Conservation (phyloP, 2,113 vertebrate species). For the Periophthalmus modestus region DNA sequence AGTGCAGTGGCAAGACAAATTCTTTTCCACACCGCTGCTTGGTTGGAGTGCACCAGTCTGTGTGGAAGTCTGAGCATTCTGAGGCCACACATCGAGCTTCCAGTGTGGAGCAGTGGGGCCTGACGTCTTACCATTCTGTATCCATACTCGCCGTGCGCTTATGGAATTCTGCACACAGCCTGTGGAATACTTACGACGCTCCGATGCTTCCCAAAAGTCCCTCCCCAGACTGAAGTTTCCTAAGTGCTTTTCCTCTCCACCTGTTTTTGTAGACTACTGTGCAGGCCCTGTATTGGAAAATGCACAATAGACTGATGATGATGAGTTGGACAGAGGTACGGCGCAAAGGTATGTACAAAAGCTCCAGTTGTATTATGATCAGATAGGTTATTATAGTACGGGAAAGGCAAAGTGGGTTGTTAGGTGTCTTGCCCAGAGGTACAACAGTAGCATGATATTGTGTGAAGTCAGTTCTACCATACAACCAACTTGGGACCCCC, state of each 20-base stretch:
- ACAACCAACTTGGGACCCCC: no score
- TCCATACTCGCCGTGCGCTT: conserved; percentile 22
- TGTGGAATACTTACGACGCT: conserved; percentile 49
- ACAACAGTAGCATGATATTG: not conserved
- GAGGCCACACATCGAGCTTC: conserved; percentile 38
- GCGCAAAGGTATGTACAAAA: not conserved
- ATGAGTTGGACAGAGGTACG: conserved; percentile 4
- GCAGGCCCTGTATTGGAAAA: conserved; percentile 3
- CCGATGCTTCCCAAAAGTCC: conserved; percentile 43
- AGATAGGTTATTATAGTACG: not conserved
- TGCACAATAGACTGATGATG: not conserved
- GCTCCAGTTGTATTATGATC: not conserved
- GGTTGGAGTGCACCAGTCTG: conserved; percentile 33
- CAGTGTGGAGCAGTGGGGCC: conserved; percentile 15
- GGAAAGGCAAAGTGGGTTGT: not conserved
- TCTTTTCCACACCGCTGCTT: conserved; percentile 43
- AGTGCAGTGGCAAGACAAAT: conserved; percentile 33
- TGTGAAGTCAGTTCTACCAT: no score
- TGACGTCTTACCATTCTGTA: conserved; percentile 33
- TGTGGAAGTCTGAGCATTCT: conserved; percentile 19
- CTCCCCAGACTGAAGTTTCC: conserved; percentile 46
- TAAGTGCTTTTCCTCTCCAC: conserved; percentile 51
- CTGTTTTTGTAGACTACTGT: conserved; percentile 55
- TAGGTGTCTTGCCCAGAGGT: not conserved
- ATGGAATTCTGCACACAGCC: conserved; percentile 40